phyloP scores from a whole-genome alignment of 2,113 vertebrate species.

The Nansenia antarctica region DNA sequence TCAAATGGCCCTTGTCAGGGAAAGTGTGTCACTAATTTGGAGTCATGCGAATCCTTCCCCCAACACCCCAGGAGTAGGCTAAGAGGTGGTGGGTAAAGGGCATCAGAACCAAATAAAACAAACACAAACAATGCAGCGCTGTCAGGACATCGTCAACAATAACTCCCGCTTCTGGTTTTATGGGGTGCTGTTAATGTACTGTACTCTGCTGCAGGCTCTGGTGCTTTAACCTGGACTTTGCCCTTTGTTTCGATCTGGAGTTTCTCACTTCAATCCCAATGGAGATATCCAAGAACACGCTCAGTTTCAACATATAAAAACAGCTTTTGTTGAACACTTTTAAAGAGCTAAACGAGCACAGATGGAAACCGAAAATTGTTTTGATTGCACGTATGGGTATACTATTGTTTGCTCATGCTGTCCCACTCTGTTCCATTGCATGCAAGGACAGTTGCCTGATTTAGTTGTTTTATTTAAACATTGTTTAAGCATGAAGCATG shows the following conservation, averaged over 20 bases:
- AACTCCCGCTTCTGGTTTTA: slow-evolving; percentile 3
- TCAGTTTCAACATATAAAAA: slow-evolving; percentile 8
- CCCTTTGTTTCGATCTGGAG: neutral
- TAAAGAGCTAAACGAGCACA: neutral
- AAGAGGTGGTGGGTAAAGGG: neutral
- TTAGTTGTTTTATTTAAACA: neutral
- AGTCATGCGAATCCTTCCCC: neutral
- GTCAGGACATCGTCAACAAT: neutral
- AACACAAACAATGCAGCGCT: neutral
- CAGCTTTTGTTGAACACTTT: slow-evolving; percentile 24
- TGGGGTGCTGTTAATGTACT: slow-evolving; percentile 11
- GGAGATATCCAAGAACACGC: neutral
- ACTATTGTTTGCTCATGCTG: neutral
- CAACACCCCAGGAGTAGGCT: neutral
- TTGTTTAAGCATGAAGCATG: neutral
- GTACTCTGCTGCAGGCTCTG: neutral
- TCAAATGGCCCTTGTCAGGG: slow-evolving; percentile 16
- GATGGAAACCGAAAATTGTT: neutral
- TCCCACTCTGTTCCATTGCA: neutral
- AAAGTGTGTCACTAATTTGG: slow-evolving; percentile 18
- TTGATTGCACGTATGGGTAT: neutral
- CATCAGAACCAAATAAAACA: slow-evolving; percentile 3
- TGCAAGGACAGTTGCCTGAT: neutral
- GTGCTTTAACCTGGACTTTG: neutral
- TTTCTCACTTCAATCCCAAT: slow-evolving; percentile 3